These are phyloP conservation scores for Onychomys arenicola DNA, from an alignment of 2,797 vertebrate genomes.

Conservation along the genomic window DNA sequence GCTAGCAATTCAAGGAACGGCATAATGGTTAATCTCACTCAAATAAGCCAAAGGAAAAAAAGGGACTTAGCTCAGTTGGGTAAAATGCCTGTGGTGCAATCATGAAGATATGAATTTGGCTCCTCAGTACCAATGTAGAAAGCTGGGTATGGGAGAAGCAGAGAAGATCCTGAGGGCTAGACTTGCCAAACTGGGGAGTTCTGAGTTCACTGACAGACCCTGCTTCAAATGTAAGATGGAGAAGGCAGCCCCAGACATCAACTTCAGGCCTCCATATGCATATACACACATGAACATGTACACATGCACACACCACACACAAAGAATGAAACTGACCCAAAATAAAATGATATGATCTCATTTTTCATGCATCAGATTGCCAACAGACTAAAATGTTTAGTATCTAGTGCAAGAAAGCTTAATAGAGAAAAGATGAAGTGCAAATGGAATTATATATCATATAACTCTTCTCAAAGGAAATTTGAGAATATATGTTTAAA, in stretches of 20 bases:
- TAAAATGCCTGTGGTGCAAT: neutral
- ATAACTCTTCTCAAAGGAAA: slow-evolving; percentile 20
- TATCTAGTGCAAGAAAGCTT: neutral
- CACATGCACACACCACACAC: neutral
- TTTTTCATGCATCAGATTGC: neutral
- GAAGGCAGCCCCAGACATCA: neutral
- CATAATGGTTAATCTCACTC: neutral
- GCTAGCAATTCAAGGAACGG: slow-evolving; percentile 53
- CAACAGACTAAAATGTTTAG: slow-evolving; percentile 28
- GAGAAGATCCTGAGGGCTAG: neutral
- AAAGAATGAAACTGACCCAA: neutral
- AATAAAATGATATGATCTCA: slow-evolving; percentile 33
- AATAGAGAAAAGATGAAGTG: slow-evolving; percentile 35
- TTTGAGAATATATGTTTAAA: slow-evolving; percentile 46
- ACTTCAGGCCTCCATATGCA: neutral
- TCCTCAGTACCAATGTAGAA: neutral
- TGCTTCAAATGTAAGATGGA: neutral
- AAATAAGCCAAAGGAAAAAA: neutral
- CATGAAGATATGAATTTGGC: neutral
- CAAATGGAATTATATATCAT: slow-evolving; percentile 15
- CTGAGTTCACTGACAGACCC: neutral
- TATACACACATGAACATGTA: neutral
- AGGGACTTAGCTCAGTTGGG: neutral
- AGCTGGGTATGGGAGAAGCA: neutral
- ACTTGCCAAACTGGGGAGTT: neutral